Evolutionary conservation across 2,888 invertebrate genomes (phyloP).

Genomic region (Idaea biselata): DNA sequence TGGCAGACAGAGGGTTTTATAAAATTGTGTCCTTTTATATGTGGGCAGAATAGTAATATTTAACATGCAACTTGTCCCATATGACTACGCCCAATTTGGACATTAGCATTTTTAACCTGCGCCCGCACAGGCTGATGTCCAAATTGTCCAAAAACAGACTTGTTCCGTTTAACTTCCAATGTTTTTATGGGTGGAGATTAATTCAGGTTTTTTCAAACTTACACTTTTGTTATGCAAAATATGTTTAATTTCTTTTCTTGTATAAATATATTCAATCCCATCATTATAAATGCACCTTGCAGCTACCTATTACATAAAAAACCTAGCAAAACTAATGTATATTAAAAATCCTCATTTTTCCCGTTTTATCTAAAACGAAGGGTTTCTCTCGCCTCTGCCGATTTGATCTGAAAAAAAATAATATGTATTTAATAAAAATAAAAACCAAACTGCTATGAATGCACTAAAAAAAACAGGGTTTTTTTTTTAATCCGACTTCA

Average conservation of each 20-base stretch:
- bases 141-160: no score
- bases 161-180: no score
- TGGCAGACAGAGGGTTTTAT: no score
- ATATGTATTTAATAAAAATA: not conserved
- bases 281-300: not conserved
- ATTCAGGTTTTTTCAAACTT: not conserved
- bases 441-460: not conserved
- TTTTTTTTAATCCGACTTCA: no score
- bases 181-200: no score
- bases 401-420: constrained; percentile 38
- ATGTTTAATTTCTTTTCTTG: not conserved
- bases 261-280: not conserved
- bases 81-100: no score
- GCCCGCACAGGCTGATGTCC: no score
- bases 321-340: constrained; percentile 10
- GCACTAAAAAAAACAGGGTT: no score
- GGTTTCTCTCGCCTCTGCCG: constrained; percentile 44
- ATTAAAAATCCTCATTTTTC: constrained; percentile 60
- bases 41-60: no score
- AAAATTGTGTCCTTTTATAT: no score
- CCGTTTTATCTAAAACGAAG: constrained; percentile 46
- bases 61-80: no score
- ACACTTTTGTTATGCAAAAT: not conserved
- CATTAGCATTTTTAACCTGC: no score
- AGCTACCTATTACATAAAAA: not conserved